Percentiles rank a stretch among this genome's conserved stretches.
These are phyloP conservation scores for Dendrolimus pini DNA, from an alignment of 2,888 invertebrate species.

Conservation along the genomic window DNA sequence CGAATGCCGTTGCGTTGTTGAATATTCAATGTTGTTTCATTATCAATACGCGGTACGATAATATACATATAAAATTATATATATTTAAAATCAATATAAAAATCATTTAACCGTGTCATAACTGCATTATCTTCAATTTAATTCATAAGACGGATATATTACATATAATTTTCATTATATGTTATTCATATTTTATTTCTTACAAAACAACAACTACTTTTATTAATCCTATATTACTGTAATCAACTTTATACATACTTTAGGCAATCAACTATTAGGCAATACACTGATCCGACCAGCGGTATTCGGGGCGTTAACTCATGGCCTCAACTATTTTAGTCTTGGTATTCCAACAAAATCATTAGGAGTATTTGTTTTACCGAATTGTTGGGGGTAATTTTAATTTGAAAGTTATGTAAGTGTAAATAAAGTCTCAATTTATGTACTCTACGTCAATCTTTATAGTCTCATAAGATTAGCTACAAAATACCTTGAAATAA, in stretches of 20 bases:
- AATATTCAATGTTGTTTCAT: constrained; percentile 30
- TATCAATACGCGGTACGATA: constrained; percentile 52
- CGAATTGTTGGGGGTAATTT: too few relatives aligned
- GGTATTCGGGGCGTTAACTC: constrained; percentile 7
- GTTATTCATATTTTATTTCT: constrained; percentile 65
- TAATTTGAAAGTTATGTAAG: too few relatives aligned
- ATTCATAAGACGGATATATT: constrained; percentile 74
- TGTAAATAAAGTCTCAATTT: too few relatives aligned
- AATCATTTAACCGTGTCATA: constrained; percentile 66
- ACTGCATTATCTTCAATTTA: constrained; percentile 53
- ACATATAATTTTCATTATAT: constrained; percentile 70
- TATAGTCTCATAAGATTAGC: too few relatives aligned
- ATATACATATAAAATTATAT: constrained; percentile 60
- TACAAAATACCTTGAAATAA: too few relatives aligned
- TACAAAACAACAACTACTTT: constrained; percentile 74
- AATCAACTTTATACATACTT: constrained; percentile 47
- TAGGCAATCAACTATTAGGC: constrained; percentile 61
- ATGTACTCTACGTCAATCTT: too few relatives aligned
- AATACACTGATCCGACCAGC: constrained; percentile 30
- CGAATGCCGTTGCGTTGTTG: constrained; percentile 12
- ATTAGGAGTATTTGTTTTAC: too few relatives aligned
- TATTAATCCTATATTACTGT: constrained; percentile 59
- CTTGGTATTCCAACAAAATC: too few relatives aligned
- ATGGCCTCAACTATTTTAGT: background rate
- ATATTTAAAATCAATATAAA: constrained; percentile 71